These are phyloP conservation scores for Aporrectodea caliginosa DNA, from an alignment of 1,140 invertebrate genomes.

Conservation along the genomic window DNA sequence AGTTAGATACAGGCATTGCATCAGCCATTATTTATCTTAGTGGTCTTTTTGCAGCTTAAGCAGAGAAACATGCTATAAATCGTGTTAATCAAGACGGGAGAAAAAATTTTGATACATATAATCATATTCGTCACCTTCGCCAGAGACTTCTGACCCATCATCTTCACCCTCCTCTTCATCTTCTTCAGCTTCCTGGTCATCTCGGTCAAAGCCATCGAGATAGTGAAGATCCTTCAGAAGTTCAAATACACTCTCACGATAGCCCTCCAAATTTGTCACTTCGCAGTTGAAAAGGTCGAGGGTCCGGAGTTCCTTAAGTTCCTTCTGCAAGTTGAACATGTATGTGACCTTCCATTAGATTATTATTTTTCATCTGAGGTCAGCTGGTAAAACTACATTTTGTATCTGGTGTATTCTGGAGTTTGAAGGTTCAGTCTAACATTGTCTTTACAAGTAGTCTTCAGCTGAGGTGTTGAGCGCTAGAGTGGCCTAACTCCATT, in stretches of 20 bases:
- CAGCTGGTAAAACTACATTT: no score
- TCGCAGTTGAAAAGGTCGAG: slow-evolving; percentile 96
- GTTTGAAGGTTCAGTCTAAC: no score
- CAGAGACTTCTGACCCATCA: slow-evolving; percentile 14
- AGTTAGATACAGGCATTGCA: not conserved
- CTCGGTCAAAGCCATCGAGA: slow-evolving; percentile 78
- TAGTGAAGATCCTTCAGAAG: slow-evolving; percentile 82
- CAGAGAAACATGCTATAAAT: not conserved
- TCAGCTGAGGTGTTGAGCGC: no score
- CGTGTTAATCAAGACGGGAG: not conserved
- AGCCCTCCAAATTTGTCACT: slow-evolving; percentile 82
- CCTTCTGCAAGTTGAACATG: slow-evolving; percentile 60
- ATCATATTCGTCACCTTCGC: slow-evolving; percentile 8
- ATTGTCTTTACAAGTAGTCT: no score
- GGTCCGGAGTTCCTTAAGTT: slow-evolving; percentile 78
- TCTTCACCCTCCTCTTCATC: slow-evolving; percentile 13
- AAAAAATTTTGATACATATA: no score
- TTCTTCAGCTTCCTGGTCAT: slow-evolving; percentile 46
- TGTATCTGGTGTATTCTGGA: no score
- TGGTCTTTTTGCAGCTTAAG: no score
- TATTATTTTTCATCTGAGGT: not conserved
- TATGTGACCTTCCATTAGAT: not conserved
- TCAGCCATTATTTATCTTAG: no score
- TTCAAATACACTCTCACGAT: slow-evolving; percentile 88
- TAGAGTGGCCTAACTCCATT: no score